phyloP scores from a whole-genome alignment of 2,113 vertebrate species.

The Kobus ellipsiprymnus region DNA sequence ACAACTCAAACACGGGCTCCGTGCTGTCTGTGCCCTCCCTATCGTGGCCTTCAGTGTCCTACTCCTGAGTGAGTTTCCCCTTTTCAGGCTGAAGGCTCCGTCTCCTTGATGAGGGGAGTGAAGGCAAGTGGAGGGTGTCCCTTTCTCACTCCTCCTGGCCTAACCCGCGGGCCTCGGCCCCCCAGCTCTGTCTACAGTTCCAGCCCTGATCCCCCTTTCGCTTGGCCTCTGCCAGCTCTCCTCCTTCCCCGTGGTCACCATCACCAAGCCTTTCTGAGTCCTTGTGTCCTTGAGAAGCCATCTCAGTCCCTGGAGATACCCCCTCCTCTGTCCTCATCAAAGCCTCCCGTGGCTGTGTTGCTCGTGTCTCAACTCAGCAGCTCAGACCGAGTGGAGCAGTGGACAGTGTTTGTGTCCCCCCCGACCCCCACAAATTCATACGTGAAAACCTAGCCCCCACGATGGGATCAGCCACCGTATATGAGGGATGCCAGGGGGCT shows the following conservation, averaged over 20 bases:
- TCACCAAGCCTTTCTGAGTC: rapidly evolving
- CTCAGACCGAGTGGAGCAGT: neutral
- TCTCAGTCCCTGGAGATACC: too few relatives aligned
- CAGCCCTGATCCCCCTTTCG: rapidly evolving
- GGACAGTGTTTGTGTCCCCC: neutral
- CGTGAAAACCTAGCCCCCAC: neutral
- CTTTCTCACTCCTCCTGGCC: neutral
- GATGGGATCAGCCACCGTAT: neutral
- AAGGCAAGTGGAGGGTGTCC: neutral
- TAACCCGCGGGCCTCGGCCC: neutral
- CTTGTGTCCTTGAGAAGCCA: neutral
- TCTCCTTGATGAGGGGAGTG: neutral
- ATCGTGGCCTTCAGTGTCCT: neutral
- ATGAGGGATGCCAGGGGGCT: neutral
- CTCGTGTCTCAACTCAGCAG: neutral
- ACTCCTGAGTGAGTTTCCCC: neutral
- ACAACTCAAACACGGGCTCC: neutral
- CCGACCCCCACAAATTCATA: neutral
- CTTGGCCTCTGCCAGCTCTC: neutral
- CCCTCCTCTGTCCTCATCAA: neutral
- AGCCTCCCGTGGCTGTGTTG: neutral
- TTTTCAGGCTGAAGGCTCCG: neutral
- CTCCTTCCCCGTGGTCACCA: neutral
- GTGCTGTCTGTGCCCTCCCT: rapidly evolving
- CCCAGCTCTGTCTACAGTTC: rapidly evolving